These are phyloP conservation scores for Dicrostonyx torquatus DNA, from an alignment of 2,797 vertebrate genomes.

Conservation along the genomic window DNA sequence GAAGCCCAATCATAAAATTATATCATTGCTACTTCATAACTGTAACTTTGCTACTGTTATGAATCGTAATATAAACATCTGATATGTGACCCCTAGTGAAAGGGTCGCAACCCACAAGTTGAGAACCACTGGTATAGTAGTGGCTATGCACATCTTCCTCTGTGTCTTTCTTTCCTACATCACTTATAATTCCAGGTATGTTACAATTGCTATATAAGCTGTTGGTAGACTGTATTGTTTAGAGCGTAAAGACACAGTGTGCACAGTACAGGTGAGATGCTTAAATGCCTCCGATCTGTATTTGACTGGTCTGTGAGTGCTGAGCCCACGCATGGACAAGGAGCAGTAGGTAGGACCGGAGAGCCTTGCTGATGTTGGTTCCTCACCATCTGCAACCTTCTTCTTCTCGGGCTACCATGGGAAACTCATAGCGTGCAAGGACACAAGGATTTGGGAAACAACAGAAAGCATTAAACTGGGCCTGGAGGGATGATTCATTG, in stretches of 20 bases:
- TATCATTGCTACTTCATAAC: neutral
- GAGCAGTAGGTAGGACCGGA: neutral
- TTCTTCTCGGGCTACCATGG: neutral
- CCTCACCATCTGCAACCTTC: neutral
- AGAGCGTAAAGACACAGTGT: neutral
- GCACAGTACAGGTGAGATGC: too few species aligned
- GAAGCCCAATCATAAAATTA: neutral
- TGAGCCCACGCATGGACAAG: too few species aligned
- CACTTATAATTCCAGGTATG: neutral
- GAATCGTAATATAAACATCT: neutral
- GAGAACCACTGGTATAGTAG: neutral
- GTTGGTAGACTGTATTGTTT: neutral
- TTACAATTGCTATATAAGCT: neutral
- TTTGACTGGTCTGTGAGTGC: too few species aligned
- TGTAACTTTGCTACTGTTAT: neutral
- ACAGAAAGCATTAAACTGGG: neutral
- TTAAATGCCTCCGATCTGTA: neutral
- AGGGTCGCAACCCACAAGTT: neutral
- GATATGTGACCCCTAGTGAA: neutral
- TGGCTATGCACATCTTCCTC: neutral
- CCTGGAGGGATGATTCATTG: neutral
- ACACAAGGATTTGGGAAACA: neutral
- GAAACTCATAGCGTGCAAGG: neutral
- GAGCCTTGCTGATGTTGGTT: rapidly evolving
- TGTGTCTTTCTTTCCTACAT: too few species aligned